Conservation (phyloP, 2,113 vertebrate genomes). For the Nycticryphes semicollaris region DNA sequence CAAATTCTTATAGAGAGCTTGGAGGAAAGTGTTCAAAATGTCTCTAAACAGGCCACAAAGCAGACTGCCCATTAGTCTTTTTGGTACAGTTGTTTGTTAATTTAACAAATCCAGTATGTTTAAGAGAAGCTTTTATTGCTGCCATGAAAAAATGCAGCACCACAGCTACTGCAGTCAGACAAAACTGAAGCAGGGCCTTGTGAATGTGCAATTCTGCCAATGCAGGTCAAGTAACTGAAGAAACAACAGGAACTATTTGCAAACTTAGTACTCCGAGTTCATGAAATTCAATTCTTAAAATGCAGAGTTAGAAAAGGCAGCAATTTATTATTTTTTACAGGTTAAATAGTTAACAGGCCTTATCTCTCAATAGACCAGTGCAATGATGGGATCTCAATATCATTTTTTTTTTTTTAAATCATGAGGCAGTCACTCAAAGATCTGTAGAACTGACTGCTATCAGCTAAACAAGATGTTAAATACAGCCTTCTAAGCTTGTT, state of each 20-base stretch:
- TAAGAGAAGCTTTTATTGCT: not conserved
- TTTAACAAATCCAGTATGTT: too few species aligned
- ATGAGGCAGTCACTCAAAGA: not conserved
- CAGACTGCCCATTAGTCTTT: not conserved
- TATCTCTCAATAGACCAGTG: not conserved
- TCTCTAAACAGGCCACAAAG: not conserved
- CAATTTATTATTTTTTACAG: not conserved
- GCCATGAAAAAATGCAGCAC: not conserved
- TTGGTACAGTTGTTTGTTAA: not conserved
- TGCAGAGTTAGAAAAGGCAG: not conserved
- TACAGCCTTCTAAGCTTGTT: not conserved
- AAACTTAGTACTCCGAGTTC: not conserved
- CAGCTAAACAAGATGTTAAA: not conserved
- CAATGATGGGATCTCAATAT: not conserved
- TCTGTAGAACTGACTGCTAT: not conserved
- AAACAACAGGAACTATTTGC: not conserved
- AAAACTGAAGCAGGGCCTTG: not conserved
- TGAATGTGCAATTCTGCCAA: not conserved
- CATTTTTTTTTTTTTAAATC: not conserved
- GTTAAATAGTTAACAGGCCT: not conserved
- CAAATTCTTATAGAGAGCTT: fast-evolving
- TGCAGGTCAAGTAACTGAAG: not conserved
- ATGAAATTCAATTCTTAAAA: not conserved
- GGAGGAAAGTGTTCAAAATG: not conserved
- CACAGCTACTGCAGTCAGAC: not conserved